These are phyloP conservation scores for Butorides virescens DNA, from an alignment of 2,113 vertebrate genomes.

Conservation along the genomic window DNA sequence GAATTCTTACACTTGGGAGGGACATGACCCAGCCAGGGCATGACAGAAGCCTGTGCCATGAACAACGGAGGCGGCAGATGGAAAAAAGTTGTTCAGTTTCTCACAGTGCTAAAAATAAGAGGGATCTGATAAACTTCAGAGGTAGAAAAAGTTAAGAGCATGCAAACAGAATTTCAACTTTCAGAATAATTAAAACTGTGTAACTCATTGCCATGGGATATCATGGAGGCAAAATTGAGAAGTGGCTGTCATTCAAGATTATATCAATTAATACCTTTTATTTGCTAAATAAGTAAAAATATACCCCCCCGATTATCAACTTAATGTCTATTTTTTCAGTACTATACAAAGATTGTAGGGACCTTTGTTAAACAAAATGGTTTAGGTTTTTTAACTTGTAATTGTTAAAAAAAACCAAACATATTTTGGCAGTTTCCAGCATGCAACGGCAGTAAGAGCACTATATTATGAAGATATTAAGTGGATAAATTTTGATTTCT, in stretches of 20 bases:
- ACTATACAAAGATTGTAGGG: neutral
- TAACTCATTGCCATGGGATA: neutral
- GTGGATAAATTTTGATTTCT: neutral
- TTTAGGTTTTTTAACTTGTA: neutral
- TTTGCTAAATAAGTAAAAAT: neutral
- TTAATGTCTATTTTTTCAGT: neutral
- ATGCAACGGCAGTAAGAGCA: neutral
- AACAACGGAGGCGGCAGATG: neutral
- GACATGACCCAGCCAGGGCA: neutral
- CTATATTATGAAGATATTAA: neutral
- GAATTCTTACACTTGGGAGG: neutral
- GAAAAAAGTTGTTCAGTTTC: neutral
- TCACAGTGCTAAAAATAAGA: neutral
- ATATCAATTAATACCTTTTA: neutral
- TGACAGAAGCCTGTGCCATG: neutral
- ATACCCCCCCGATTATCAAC: neutral
- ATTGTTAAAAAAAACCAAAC: neutral
- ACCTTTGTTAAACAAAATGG: neutral
- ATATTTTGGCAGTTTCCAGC: neutral
- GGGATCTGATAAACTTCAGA: neutral
- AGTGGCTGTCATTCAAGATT: neutral
- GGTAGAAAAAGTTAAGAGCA: neutral
- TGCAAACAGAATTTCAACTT: neutral
- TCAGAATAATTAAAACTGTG: neutral
- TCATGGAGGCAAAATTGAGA: no score